Evolutionary conservation across 2,888 invertebrate species (phyloP).

Genomic region (Malacosoma neustria): DNA sequence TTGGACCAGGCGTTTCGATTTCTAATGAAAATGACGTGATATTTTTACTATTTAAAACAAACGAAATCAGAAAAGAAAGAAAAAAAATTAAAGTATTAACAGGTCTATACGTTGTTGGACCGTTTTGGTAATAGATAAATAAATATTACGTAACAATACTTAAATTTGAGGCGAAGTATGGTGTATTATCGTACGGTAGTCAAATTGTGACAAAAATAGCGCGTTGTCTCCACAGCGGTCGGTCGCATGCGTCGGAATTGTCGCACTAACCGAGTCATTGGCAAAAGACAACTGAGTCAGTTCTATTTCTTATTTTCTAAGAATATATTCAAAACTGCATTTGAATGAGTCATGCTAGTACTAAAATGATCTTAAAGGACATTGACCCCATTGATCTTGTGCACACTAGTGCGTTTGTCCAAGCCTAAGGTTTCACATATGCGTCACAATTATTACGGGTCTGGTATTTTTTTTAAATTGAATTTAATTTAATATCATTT

Average conservation of each 20-base stretch:
- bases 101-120: too few species aligned
- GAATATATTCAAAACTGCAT: constrained; percentile 68
- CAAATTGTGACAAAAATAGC: constrained; percentile 14
- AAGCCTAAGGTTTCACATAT: constrained; percentile 10
- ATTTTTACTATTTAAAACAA: too few species aligned
- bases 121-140: too few species aligned
- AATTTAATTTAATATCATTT: too few species aligned
- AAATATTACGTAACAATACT: too few species aligned
- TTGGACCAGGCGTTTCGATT: too few species aligned
- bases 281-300: constrained; percentile 50
- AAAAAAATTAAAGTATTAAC: too few species aligned
- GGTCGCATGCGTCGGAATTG: constrained; percentile 20
- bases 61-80: too few species aligned
- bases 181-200: not conserved
- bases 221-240: constrained; percentile 19
- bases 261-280: constrained; percentile 44
- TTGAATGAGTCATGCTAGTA: constrained; percentile 49
- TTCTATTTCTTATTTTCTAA: constrained; percentile 68
- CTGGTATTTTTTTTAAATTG: too few species aligned
- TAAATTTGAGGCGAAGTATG: too few species aligned
- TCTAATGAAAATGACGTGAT: too few species aligned
- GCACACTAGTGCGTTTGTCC: constrained; percentile 19
- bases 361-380: constrained; percentile 40
- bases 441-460: too few species aligned
- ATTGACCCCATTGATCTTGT: constrained; percentile 51